These are phyloP conservation scores for Chaetodon trifasciatus DNA, from an alignment of 2,797 vertebrate genomes.

Conservation along the genomic window DNA sequence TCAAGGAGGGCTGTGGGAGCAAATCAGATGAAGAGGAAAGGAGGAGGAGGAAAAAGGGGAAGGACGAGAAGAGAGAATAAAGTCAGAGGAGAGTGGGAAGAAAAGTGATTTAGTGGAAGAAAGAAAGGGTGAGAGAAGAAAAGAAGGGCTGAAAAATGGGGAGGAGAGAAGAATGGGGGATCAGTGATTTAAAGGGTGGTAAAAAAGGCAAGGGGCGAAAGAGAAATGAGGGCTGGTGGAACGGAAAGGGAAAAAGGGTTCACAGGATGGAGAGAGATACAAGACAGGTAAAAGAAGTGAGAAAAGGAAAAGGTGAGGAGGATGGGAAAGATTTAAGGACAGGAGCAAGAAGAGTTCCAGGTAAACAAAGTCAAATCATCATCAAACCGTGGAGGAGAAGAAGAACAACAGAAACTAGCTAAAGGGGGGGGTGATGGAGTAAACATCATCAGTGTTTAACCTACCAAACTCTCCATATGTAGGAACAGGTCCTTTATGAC, in stretches of 20 bases:
- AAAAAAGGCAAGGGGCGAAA: conserved; percentile 21
- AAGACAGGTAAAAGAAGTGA: background rate
- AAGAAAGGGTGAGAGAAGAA: conserved; percentile 8
- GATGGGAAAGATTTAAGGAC: background rate
- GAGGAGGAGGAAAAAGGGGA: background rate
- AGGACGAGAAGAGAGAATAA: background rate
- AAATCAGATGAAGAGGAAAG: background rate
- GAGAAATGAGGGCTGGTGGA: background rate
- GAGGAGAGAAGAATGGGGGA: conserved; percentile 1
- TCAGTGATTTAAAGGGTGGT: conserved; percentile 48
- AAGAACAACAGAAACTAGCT: background rate
- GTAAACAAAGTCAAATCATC: background rate
- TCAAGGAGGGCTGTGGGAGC: background rate
- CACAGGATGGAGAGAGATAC: background rate
- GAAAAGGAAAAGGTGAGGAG: background rate
- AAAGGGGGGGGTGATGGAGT: background rate
- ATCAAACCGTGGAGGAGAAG: background rate
- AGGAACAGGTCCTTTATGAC: conserved; percentile 79
- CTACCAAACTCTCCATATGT: conserved; percentile 87
- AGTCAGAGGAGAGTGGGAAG: background rate
- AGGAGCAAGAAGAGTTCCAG: background rate
- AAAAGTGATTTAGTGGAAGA: conserved; percentile 38
- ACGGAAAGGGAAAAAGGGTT: background rate
- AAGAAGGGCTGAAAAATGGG: background rate
- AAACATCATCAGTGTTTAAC: conserved; percentile 57